Conservation (phyloP, 2,113 vertebrate genomes). For the Toxostoma redivivum region DNA sequence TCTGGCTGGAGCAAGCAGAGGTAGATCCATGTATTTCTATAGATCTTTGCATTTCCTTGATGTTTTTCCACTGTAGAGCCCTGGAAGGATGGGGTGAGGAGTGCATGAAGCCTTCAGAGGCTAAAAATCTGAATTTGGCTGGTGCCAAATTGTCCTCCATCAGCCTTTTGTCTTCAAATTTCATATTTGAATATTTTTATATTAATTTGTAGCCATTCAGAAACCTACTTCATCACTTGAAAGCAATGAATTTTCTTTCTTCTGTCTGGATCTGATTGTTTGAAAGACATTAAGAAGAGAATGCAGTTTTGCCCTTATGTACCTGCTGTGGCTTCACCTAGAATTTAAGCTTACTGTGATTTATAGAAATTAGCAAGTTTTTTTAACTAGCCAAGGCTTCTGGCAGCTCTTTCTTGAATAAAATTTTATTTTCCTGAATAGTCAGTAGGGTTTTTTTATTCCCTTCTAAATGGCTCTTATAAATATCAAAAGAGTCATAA, state of each 20-base stretch:
- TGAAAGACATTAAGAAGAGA: neutral
- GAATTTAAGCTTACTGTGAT: neutral
- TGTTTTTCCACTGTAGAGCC: neutral
- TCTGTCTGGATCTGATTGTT: neutral
- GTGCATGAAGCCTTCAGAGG: neutral
- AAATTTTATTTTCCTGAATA: neutral
- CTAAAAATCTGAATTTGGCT: neutral
- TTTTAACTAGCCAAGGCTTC: neutral
- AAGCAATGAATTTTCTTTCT: neutral
- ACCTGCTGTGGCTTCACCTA: neutral
- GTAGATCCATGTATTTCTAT: accelerated
- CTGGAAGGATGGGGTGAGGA: neutral
- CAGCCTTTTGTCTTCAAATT: neutral
- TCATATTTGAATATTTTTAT: neutral
- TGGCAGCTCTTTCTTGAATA: neutral
- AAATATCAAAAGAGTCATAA: neutral
- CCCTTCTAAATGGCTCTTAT: neutral
- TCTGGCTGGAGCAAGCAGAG: neutral
- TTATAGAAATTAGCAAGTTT: neutral
- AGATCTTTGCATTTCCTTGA: neutral
- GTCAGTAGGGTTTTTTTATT: neutral
- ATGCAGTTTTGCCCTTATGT: neutral
- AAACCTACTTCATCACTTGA: neutral
- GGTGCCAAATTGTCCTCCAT: neutral
- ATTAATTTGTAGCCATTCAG: neutral